Base-by-base conservation (phyloP, 2,888 invertebrate genomes). In the Pyralis farinalis region DNA sequence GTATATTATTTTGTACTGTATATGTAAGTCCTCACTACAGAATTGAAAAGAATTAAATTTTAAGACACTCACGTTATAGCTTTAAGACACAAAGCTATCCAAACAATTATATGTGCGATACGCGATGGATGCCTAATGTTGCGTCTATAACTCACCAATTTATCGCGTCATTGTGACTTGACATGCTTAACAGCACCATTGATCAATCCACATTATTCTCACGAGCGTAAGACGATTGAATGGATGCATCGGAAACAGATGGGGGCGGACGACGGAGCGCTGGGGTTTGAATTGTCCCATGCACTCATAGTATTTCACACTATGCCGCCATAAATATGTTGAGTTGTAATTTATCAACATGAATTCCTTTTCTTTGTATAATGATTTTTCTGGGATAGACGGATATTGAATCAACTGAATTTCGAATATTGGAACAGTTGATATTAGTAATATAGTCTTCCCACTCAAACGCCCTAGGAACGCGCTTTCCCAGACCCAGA, bases 211-310 rank as follows among this genome's bases (percentile, higher is more conserved):
- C 44, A 56, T 40, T 58, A 70, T 59, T 70, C 74, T 66, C 53
- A 61, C 66, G 56, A 43, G 38, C 37, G 38, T 44, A 46, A 69
- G 64, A 69, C 58, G n/a, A 46, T 69, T 69, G 63, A 76, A 74
- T 74, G 67, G 66, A 57, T 58, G 55, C 58, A 52, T 58, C 58
- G 66, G 64, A 69, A 69, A 63, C 67, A 77, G 66, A 81, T 81
- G 85, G 74, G 82, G 80, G 82, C 74, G 75, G 85, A 73, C 82
- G 80, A 82, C 74, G 75, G 55, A 44, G 53, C 53, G 62, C 64
- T 65, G 73, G 77, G 75, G 73, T 66, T 68, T 57, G 58, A 56
- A 69, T 69, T 69, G 73, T 80, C 70, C 67, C 73, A 71, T 69
- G 57, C 66, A 60, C 59, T 65, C 62, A 64, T 72, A 61, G 67